Evolutionary conservation across 2,888 invertebrate species (phyloP).

Genomic region (Bellardia bayeri): DNA sequence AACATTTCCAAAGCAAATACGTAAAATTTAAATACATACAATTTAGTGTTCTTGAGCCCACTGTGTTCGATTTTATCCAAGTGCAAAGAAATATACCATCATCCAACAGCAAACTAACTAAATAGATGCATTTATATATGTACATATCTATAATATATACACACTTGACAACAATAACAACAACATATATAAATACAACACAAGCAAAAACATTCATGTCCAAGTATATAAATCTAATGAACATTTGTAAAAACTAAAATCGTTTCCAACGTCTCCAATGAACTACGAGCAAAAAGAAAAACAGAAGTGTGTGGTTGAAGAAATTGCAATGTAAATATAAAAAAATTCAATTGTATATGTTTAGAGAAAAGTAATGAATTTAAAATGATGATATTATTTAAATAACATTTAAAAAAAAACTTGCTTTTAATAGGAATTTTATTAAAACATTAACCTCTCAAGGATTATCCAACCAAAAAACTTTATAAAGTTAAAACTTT

Average conservation of each 20-base stretch:
- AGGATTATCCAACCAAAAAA: too few species aligned
- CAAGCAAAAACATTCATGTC: slow-evolving; percentile 36
- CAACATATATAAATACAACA: slow-evolving; percentile 30
- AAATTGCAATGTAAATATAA: background rate
- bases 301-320: slow-evolving; percentile 44
- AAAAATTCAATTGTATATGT: background rate
- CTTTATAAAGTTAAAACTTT: background rate
- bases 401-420: too few species aligned
- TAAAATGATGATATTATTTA: background rate
- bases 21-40: background rate
- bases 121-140: slow-evolving; percentile 34
- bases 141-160: slow-evolving; percentile 11
- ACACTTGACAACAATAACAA: slow-evolving; percentile 42
- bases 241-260: slow-evolving; percentile 59
- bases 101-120: slow-evolving; percentile 16
- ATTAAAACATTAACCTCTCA: too few species aligned
- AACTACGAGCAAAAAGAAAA: slow-evolving; percentile 35
- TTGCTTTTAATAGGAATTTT: too few species aligned
- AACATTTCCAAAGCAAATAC: too few species aligned
- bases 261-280: slow-evolving; percentile 27
- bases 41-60: slow-evolving; percentile 18
- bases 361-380: background rate
- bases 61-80: slow-evolving; percentile 48
- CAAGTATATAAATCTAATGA: slow-evolving; percentile 72
- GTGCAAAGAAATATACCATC: background rate